Evolutionary conservation across 2,888 invertebrate species (phyloP).

Genomic region (Pristionchus exspectatus): DNA sequence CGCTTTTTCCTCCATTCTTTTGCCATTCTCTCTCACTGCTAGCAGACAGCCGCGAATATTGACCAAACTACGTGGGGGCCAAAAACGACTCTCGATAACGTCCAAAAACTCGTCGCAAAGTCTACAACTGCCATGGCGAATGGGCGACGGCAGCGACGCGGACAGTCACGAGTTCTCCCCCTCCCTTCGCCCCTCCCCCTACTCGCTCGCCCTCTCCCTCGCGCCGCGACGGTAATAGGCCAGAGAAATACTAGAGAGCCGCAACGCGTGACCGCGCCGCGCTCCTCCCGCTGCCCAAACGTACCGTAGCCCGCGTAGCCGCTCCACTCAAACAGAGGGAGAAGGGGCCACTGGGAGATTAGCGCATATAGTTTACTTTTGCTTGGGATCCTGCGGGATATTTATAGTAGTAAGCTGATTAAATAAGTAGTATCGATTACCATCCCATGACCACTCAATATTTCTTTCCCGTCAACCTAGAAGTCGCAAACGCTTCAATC

Average conservation of each 20-base stretch:
- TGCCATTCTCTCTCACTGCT: not conserved
- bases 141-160: not conserved
- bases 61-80: not conserved
- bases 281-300: constrained; percentile 15
- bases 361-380: too few species aligned
- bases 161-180: constrained; percentile 14
- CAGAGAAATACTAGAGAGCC: constrained; percentile 27
- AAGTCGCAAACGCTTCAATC: too few species aligned
- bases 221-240: constrained; percentile 37
- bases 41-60: not conserved
- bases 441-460: too few species aligned
- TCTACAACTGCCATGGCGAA: not conserved
- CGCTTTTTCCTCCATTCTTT: not conserved
- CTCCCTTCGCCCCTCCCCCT: not conserved
- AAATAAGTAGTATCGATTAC: too few species aligned
- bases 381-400: too few species aligned
- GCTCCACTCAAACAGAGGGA: not conserved
- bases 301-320: not conserved
- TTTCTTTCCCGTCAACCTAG: too few species aligned
- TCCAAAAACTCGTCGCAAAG: not conserved
- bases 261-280: constrained; percentile 27
- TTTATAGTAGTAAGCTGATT: too few species aligned
- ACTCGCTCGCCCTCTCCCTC: not conserved
- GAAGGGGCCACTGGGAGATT: not conserved
- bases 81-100: not conserved